Evolutionary conservation across 2,797 vertebrate genomes (phyloP), one percentile per base, ranked within the genome.

Genomic region (Chromis chromis): DNA sequence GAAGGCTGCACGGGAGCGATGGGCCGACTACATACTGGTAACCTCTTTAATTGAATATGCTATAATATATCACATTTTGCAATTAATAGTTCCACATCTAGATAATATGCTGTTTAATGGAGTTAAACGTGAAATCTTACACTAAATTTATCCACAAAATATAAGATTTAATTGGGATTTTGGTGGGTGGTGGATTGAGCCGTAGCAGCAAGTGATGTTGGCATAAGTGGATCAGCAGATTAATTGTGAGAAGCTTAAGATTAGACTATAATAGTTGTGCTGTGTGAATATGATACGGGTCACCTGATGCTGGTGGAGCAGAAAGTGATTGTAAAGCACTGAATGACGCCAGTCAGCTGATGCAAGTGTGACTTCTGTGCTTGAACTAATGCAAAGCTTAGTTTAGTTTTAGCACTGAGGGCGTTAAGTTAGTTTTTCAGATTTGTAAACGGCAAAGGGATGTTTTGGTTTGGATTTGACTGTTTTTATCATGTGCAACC

Each of bases 21-120:
- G 98, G 98, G 96, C 98, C 19, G 98, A 99, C 88, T 99, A 97
- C 83, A 93, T 99, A 71, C 93, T 99, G 93, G 98, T 99, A 91
- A 95, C 21, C 17, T 24, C 0, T 50, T 28, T 36, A 10, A 74
- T 54, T n/a, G 16, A 62, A 61, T 49, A 14, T 17, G 6, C 33
- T 53, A 25, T 53, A 28, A 53, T 25, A 1, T 10, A 0, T 31
- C 6, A 19, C 33, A 1, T 36, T 63, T 46, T 25, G 39, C 8
- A 31, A 14, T 1, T 24, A 24, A 31, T 2, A 3, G 10, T 40
- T 55, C 27, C 5, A 53, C 28, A n/a, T 10, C 19, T 4, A 16
- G 25, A 16, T 17, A 17, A 53, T n/a, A 10, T 31, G 17, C 53
- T 12, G 24, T 53, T 27, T 53, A 53, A 27, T 9, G 3, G 3